These are phyloP conservation scores for Volucella zonaria DNA, from an alignment of 2,888 invertebrate species.

Conservation along the genomic window DNA sequence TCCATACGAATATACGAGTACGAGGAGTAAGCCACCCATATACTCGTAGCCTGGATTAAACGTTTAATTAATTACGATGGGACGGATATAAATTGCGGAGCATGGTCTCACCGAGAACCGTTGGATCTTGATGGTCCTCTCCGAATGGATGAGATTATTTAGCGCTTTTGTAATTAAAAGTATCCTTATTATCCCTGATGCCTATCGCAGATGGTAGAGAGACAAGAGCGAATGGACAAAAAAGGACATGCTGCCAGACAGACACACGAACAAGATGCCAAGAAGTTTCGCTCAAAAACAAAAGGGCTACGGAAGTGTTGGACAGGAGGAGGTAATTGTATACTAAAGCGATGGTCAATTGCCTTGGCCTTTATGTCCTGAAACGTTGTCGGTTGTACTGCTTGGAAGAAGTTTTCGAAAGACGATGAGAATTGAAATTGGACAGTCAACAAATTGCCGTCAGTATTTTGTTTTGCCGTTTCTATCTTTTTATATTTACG, in stretches of 20 bases:
- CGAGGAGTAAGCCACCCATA: constrained; percentile 35
- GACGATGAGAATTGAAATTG: constrained; percentile 58
- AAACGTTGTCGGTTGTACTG: constrained; percentile 6
- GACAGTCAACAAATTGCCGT: constrained; percentile 70
- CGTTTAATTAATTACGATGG: constrained; percentile 71
- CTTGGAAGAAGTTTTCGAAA: constrained; percentile 22
- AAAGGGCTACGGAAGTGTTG: constrained; percentile 1
- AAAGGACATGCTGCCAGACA: constrained; percentile 18
- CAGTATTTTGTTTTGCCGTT: constrained; percentile 16
- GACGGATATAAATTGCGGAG: constrained; percentile 64
- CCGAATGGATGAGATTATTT: constrained; percentile 65
- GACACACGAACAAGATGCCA: constrained; percentile 47
- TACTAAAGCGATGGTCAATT: constrained; percentile 56
- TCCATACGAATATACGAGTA: constrained; percentile 35
- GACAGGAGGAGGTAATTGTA: neutral
- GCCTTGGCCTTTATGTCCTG: constrained; percentile 60
- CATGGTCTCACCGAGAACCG: constrained; percentile 17
- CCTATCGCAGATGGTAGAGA: constrained; percentile 63
- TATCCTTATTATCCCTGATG: constrained; percentile 73
- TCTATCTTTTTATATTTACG: neutral
- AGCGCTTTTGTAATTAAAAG: constrained; percentile 73
- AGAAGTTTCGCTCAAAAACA: constrained; percentile 48
- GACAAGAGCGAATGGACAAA: constrained; percentile 29
- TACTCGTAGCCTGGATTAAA: constrained; percentile 47
- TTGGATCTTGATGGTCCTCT: constrained; percentile 1